Base-by-base conservation (phyloP, 2,888 invertebrate species). In the Ophioninae sp. region DNA sequence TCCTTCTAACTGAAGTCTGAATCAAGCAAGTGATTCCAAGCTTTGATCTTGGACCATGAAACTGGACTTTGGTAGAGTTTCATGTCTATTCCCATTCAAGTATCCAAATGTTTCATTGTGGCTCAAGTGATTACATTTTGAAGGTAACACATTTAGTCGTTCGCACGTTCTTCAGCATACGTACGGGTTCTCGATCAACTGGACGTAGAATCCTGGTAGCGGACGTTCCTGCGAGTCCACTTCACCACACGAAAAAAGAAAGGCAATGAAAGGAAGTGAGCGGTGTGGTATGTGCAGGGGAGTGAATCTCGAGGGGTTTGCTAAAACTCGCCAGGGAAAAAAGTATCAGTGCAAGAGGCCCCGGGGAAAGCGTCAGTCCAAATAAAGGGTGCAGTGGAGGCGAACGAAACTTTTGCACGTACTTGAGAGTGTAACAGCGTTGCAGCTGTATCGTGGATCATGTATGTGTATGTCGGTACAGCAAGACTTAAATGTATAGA, bases 231-330 rank as follows among this genome's bases (percentile, higher is more conserved):
- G 51, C 51, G 17, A 51, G 85, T 85, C 82, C 67, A 81, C 79
- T 77, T 79, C 83, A 83, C 83, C 81, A 51, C 81, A 83, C 80
- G 82, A 69, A 83, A 78, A 82, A 81, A 75, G 72, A 79, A 77
- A 83, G 77, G 75, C 71, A 56, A 69, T 63, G 80, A 71, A 80
- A 83, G 67, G 77, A 76, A 72, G 76, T 56, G 56, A 39, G 65
- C 58, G 74, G 59, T 63, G 63, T 74, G 79, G 59, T 63, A 61
- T 56, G 56, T 10, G 13, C 22, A n/a, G n/a, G n/a, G 37, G 59
- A 58, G 39, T 39, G 23, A 58, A 71, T 22, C 41, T 58, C 10
- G 51, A 39, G 56, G 67, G 58, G 7, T 20, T 20, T 58, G 17
- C 56, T 10, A 22, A 71, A n/a, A 41, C 67, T 13, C 17, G 51